Percentiles rank a stretch among this genome's conserved stretches.
Conservation (phyloP, 2,888 invertebrate genomes). For the Trissolcus brochymenae region DNA sequence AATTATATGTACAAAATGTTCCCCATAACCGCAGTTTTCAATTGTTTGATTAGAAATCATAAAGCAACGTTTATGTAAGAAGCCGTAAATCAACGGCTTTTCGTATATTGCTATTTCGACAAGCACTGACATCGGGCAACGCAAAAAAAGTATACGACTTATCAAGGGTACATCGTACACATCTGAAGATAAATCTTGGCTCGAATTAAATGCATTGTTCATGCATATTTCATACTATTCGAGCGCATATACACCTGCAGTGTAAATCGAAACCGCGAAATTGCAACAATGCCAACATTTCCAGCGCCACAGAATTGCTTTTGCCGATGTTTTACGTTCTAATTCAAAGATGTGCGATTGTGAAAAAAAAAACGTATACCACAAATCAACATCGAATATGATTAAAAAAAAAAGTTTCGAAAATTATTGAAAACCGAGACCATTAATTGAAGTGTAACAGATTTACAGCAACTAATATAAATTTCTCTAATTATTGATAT, state of each 20-base stretch:
- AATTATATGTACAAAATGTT: neutral
- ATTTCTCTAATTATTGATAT: too few relatives aligned
- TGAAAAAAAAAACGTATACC: conserved; percentile 10
- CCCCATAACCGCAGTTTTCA: too few relatives aligned
- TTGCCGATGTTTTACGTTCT: conserved; percentile 27
- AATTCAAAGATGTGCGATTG: conserved; percentile 35
- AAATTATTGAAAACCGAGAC: too few relatives aligned
- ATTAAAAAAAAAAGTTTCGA: too few relatives aligned
- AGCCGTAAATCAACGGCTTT: conserved; percentile 7
- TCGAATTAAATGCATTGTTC: conserved; percentile 53
- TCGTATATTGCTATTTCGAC: conserved; percentile 32
- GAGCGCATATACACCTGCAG: conserved; percentile 47
- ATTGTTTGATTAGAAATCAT: too few relatives aligned
- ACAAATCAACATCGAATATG: neutral
- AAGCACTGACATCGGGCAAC: conserved; percentile 6
- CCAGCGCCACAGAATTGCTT: conserved; percentile 28
- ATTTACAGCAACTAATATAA: too few relatives aligned
- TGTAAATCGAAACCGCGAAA: conserved; percentile 47
- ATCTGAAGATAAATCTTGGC: conserved; percentile 49
- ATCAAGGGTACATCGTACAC: conserved; percentile 28
- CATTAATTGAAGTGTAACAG: too few relatives aligned
- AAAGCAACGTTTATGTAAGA: too few relatives aligned
- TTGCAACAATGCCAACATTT: conserved; percentile 49
- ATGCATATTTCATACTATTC: conserved; percentile 49
- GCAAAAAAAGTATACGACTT: conserved; percentile 28